Conservation (phyloP, 2,113 vertebrate genomes). For the Mustelus asterias region DNA sequence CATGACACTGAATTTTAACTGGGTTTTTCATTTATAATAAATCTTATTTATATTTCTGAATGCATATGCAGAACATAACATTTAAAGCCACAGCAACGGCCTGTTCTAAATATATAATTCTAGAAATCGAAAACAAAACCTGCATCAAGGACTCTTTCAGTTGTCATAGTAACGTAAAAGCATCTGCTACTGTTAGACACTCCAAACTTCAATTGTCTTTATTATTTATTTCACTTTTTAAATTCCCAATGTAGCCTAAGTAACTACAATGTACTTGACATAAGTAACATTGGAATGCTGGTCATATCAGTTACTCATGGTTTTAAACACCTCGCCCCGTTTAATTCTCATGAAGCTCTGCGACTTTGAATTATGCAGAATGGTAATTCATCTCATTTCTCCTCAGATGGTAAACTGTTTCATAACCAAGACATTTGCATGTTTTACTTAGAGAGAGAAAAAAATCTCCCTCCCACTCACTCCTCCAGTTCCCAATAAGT, state of each 20-base stretch:
- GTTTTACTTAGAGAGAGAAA: background rate
- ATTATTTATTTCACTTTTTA: background rate
- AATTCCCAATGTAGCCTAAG: background rate
- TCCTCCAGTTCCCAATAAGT: background rate
- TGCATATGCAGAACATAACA: background rate
- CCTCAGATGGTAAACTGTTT: background rate
- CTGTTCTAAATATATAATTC: background rate
- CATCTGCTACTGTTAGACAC: background rate
- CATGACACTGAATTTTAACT: background rate
- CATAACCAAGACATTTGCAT: conserved; percentile 5
- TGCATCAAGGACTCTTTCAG: background rate
- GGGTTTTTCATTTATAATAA: background rate
- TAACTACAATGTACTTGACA: background rate
- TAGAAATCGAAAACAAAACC: background rate
- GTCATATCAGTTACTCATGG: background rate
- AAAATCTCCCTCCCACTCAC: conserved; percentile 14
- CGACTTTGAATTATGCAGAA: conserved; percentile 19
- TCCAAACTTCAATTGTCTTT: background rate
- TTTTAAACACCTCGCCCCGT: background rate
- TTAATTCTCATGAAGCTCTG: background rate
- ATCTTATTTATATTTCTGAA: background rate
- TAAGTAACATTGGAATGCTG: background rate
- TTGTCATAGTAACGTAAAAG: conserved; percentile 22
- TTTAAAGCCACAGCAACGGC: background rate
- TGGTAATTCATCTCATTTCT: background rate